A percentile compares a stretch with the other conserved stretches of the same genome.
Conservation (phyloP, 2,797 vertebrate species). For the Anolis apletophallus region DNA sequence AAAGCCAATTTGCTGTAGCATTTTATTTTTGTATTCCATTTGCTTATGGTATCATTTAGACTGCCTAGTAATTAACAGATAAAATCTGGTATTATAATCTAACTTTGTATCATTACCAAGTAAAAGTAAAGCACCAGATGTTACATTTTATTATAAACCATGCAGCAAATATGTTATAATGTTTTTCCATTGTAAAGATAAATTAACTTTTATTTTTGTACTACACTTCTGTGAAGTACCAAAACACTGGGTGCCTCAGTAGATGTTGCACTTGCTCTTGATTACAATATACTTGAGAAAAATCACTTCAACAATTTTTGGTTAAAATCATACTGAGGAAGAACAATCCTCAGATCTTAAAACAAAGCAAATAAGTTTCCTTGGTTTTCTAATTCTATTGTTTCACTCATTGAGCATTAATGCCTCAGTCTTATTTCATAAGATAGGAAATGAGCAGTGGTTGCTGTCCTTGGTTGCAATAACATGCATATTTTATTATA, state of each 20-base stretch:
- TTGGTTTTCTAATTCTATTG: background rate
- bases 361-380: background rate
- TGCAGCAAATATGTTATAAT: conserved; percentile 20
- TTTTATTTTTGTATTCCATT: conserved; percentile 51
- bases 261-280: background rate
- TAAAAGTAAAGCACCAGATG: conserved; percentile 58
- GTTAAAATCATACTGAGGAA: background rate
- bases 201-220: conserved; percentile 45
- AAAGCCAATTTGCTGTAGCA: conserved; percentile 27
- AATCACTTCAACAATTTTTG: background rate
- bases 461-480: background rate
- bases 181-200: conserved; percentile 33
- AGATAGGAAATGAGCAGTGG: background rate
- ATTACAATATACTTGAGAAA: background rate
- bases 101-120: conserved; percentile 62
- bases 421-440: background rate
- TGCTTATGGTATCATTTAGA: conserved; percentile 53
- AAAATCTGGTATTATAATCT: conserved; percentile 56
- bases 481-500: background rate
- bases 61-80: conserved; percentile 65
- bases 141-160: conserved; percentile 60
- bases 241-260: background rate
- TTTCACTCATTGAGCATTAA: background rate
- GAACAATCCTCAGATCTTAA: background rate
- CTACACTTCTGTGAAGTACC: background rate